These are phyloP conservation scores for Vireo griseus DNA, from an alignment of 2,797 vertebrate genomes.

Conservation along the genomic window DNA sequence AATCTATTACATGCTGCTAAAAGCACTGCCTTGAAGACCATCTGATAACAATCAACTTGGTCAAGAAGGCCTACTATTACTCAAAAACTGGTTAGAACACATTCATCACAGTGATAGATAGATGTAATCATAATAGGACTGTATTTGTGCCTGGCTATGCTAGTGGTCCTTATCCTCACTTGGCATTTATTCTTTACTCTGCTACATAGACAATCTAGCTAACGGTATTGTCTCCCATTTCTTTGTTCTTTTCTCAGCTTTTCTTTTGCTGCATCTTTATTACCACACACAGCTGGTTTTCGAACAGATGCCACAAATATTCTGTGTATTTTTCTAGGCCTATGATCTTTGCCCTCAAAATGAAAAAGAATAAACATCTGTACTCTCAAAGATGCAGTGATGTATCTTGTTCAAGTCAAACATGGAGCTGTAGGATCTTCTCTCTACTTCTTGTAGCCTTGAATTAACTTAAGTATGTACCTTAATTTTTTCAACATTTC, in stretches of 20 bases:
- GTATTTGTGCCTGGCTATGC: background rate
- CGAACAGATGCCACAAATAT: background rate
- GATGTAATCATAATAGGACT: background rate
- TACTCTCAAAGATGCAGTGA: background rate
- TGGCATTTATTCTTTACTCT: background rate
- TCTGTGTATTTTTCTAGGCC: background rate
- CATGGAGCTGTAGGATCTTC: background rate
- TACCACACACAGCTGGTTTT: background rate
- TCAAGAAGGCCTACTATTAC: background rate
- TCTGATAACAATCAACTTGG: background rate
- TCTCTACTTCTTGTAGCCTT: background rate
- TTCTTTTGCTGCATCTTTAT: background rate
- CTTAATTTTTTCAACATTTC: background rate
- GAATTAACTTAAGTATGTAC: background rate
- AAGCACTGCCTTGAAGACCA: background rate
- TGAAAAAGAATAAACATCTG: background rate
- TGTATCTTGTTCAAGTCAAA: background rate
- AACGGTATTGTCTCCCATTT: background rate
- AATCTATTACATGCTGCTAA: background rate
- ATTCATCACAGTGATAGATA: background rate
- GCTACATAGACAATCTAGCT: background rate
- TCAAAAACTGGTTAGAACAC: background rate
- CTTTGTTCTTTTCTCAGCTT: background rate
- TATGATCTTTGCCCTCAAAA: background rate
- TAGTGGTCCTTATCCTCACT: background rate